Percentiles rank a stretch among this genome's conserved stretches.
These are phyloP conservation scores for Hapalemur alaotrensis DNA, from an alignment of 2,797 vertebrate genomes.

Conservation along the genomic window DNA sequence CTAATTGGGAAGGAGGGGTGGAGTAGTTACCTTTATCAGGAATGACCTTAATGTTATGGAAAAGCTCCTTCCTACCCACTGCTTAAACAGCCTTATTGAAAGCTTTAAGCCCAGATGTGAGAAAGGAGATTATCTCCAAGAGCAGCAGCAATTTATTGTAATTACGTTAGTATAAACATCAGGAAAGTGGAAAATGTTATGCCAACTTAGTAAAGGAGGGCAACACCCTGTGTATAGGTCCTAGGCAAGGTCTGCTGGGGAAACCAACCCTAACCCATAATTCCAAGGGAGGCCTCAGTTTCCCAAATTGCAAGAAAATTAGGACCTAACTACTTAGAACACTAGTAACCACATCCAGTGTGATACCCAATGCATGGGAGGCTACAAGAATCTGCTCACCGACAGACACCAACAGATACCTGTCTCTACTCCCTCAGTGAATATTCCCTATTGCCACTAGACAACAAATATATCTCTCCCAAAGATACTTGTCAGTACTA, in stretches of 20 bases:
- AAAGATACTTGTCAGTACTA: neutral
- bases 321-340: slow-evolving; percentile 33
- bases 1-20: slow-evolving; percentile 54
- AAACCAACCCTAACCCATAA: neutral
- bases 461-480: neutral
- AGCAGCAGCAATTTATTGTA: slow-evolving; percentile 43
- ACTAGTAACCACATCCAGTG: neutral
- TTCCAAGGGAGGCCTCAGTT: neutral
- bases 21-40: slow-evolving; percentile 67
- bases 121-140: slow-evolving; percentile 58
- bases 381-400: neutral
- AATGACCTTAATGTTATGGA: slow-evolving; percentile 63
- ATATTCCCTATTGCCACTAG: neutral
- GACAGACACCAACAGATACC: neutral
- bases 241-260: neutral
- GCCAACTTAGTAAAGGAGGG: neutral
- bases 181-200: slow-evolving; percentile 55
- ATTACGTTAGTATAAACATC: slow-evolving; percentile 49
- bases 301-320: slow-evolving; percentile 8
- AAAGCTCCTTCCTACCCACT: slow-evolving; percentile 54
- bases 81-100: slow-evolving; percentile 42
- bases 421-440: neutral
- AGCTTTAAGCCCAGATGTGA: slow-evolving; percentile 57
- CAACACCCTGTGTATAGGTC: neutral
- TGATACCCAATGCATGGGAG: neutral